Base-by-base conservation (phyloP, 2,888 invertebrate genomes). In the Cylloceria caligata region DNA sequence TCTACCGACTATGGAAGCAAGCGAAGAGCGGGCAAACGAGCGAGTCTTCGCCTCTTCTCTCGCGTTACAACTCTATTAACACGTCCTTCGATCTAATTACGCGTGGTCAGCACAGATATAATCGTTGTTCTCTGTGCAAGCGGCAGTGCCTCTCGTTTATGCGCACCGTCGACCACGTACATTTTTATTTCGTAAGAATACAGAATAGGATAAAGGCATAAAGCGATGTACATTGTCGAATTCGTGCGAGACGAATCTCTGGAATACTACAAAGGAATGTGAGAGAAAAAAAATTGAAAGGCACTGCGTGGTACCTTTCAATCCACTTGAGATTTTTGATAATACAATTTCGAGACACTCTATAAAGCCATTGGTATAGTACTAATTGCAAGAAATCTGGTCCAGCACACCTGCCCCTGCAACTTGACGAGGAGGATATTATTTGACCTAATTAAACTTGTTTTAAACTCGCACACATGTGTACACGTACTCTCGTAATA, bases 1-100 rank as follows among this genome's bases (percentile, higher is more conserved):
- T 64, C 81, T 78, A 79, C 75, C 67, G 75, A 82, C 60, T 67
- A 57, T 62, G 76, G 80, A 84, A 80, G 69, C 75, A 55, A 80
- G 75, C 52, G 71, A 55, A 55, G 65, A 73, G 75, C 73, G 80
- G 52, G 81, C 78, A 75, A 78, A 81, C 68, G 68, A 75, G 82
- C 71, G 65, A 71, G 75, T 79, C 74, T 75, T 79, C 79, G 79
- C 81, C 76, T 79, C 72, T 81, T 79, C 82, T 78, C 84, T 74
- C 80, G 69, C 72, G 74, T 84, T 83, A 84, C 84, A 80, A 81
- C 84, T 83, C 83, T 78, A 85, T 84, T 82, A 84, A 83, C 81
- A 82, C 84, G 83, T 82, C 79, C 72, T 73, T 77, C 80, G 84
- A 84, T 85, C 84, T 84, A 83, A 85, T 85, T 85, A 84, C 80